A percentile compares a stretch with the other conserved stretches of the same genome.
Evolutionary conservation across 1,140 invertebrate genomes (phyloP).

Genomic region (Drosophila funebris): DNA sequence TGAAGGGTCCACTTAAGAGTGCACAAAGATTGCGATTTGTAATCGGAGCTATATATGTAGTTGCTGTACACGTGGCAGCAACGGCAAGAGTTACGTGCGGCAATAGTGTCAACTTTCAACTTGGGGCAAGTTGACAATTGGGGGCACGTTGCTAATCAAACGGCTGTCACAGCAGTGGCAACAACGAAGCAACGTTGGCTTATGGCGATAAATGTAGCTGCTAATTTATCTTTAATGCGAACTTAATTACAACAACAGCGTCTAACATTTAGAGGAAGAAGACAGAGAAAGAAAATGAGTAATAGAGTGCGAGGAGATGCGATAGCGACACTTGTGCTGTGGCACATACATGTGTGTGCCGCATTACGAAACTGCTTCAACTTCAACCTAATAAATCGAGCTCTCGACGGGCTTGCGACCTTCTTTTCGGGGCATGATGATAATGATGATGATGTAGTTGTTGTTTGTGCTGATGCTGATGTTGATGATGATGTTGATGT

Average conservation of each 20-base stretch:
- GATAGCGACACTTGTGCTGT: constrained; percentile 58
- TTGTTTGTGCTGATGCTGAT: neutral
- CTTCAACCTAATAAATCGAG: constrained; percentile 81
- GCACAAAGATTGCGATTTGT: neutral
- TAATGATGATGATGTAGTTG: constrained; percentile 8
- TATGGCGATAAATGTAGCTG: constrained; percentile 51
- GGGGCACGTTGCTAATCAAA: constrained; percentile 51
- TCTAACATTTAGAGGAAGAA: constrained; percentile 50
- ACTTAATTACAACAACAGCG: constrained; percentile 69
- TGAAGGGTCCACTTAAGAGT: constrained; percentile 2
- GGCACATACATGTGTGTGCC: constrained; percentile 4
- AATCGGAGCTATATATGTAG: constrained; percentile 4
- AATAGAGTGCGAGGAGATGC: constrained; percentile 7
- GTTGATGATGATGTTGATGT: constrained; percentile 9
- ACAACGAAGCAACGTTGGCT: neutral
- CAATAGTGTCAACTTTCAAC: constrained; percentile 31
- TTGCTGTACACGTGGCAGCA: neutral
- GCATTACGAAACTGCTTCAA: constrained; percentile 70
- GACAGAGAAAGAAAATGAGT: neutral
- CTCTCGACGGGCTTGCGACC: constrained; percentile 70
- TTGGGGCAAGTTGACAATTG: constrained; percentile 24
- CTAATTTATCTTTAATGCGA: constrained; percentile 78
- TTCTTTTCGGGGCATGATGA: constrained; percentile 57
- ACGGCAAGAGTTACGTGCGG: constrained; percentile 19
- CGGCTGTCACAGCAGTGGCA: constrained; percentile 28